Evolutionary conservation across 2,888 invertebrate species (phyloP), one percentile per base, ranked within the genome.

Genomic region (Clostera curtula): DNA sequence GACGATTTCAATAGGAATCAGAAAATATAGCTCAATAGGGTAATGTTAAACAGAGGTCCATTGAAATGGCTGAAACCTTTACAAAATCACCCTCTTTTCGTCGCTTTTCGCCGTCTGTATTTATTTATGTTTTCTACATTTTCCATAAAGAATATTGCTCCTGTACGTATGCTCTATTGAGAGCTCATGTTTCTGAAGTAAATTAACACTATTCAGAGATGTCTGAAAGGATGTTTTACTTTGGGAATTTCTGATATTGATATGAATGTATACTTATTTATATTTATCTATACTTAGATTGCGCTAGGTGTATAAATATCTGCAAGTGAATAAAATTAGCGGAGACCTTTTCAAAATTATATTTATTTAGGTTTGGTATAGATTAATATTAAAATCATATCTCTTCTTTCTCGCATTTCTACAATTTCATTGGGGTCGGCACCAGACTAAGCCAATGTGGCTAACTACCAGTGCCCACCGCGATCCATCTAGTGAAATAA

Each of bases 81-180:
- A 76, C 58, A 80, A 79, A 79, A 79, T 79, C 77, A 73, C 74
- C 70, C 73, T 67, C 69, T 59, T 67, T 73, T 72, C 54, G 66
- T 64, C 61, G 68, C 65, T 70, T 75, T 69, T 70, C 63, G 64
- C 70, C 56, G 60, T 56, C 61, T 59, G 60, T 67, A 68, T 79
- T 76, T 67, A 68, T 79, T 76, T 73, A 77, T 73, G 63, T 73
- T 76, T 74, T 68, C 68, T 64, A 72, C 71, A 72, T 74, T 79
- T 77, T 72, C 77, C 76, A 76, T 76, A 73, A 60, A 73, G 61
- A 72, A 73, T 68, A 68, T 66, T 49, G 55, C 49, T 59, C 53
- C 56, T 65, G 51, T 56, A 53, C 66, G 58, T 69, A 62, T 59
- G 56, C 61, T 51, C 64, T 56, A 75, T 75, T 74, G 69, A 74